Base-by-base conservation (phyloP, 2,113 vertebrate genomes). In the Forbesichthys papilliferus region DNA sequence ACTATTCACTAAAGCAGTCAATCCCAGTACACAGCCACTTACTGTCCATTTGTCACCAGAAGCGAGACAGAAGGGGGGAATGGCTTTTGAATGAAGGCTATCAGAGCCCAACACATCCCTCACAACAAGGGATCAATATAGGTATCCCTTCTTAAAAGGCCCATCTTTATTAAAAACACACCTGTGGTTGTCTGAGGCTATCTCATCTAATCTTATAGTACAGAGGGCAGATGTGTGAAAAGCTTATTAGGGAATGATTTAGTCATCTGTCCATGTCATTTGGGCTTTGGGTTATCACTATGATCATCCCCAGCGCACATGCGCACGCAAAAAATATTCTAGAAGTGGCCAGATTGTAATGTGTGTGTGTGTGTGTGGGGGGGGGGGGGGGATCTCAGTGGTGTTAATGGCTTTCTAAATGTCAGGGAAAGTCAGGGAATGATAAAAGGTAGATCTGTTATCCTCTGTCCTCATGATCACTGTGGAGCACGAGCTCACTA, bases 391-490 rank as follows among this genome's bases (percentile, higher is more conserved):
- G 86, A 86, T 84, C 84, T 90, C 84, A 77, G 78, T 82, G 75
- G 86, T 90, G 89, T 90, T 93, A 93, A 94, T 94, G 89, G 91
- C 91, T 93, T 93, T 94, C 93, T 94, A 94, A 94, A 94, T 94
- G 92, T 93, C 93, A 94, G 85, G 87, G 90, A 94, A 92, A 92
- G 93, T 92, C 92, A 91, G 87, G 82, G 90, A 92, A 93, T 92
- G 91, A 93, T 93, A 92, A 93, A 93, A 90, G 80, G 87, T 83
- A 90, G 90, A 92, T 92, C 80, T 89, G 92, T 93, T 93, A 93
- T 94, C 91, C 91, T 85, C 88, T 86, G 87, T 91, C 86, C 86
- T 85, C 88, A 84, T 88, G 89, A 91, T 90, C 83, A 84, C 84
- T 77, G 58, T 18, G 55, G 65, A 87, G 80, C 78, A 80, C 51